Evolutionary conservation across 1,140 invertebrate species (phyloP).

Genomic region (Nixonia krombeini): DNA sequence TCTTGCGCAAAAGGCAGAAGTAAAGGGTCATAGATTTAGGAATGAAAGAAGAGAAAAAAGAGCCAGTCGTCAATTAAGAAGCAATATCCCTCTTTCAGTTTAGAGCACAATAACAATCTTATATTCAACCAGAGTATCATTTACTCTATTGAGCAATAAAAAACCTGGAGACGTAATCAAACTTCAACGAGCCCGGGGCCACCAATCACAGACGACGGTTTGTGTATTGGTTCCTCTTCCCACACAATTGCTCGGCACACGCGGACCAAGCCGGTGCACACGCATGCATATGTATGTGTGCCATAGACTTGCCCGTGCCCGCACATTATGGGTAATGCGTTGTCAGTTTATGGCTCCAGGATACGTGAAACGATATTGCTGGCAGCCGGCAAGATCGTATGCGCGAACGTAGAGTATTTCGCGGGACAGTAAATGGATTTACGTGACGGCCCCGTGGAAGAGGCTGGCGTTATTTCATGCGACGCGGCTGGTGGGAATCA

Average conservation of each 20-base stretch:
- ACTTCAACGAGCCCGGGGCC: slow-evolving; percentile 12
- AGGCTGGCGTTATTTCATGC: slow-evolving; percentile 14
- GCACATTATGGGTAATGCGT: background rate
- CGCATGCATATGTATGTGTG: background rate
- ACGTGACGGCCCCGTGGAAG: no score
- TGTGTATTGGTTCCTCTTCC: slow-evolving; percentile 7
- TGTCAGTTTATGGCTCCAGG: background rate
- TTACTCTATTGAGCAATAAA: slow-evolving; percentile 23
- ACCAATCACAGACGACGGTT: slow-evolving; percentile 17
- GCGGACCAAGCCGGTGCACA: no score
- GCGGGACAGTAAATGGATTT: slow-evolving; percentile 22
- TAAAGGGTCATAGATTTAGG: no score
- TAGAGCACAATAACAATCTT: no score
- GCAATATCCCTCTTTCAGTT: no score
- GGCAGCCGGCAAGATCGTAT: slow-evolving; percentile 14
- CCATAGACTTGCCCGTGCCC: no score
- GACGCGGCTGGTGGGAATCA: slow-evolving; percentile 13
- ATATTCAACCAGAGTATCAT: no score
- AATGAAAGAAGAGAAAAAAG: no score
- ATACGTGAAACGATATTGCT: slow-evolving; percentile 10
- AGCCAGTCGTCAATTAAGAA: no score
- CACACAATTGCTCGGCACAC: no score
- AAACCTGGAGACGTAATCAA: slow-evolving; percentile 17
- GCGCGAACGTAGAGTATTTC: slow-evolving; percentile 17
- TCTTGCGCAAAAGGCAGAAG: no score